Conservation (phyloP, 2,888 invertebrate species). For the Amiota minor region DNA sequence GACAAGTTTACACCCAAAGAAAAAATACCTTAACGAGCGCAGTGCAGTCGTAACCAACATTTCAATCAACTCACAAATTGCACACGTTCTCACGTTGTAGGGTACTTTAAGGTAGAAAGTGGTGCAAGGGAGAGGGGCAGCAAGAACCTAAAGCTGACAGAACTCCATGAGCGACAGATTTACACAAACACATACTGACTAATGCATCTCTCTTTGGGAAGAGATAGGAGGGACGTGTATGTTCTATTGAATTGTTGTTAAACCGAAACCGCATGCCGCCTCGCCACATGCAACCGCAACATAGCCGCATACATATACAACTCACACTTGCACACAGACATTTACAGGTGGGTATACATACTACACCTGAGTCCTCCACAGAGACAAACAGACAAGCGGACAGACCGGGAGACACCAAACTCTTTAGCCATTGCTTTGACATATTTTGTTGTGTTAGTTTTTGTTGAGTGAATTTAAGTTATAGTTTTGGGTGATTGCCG, state of each 20-base stretch:
- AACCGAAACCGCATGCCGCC: slow-evolving; percentile 47
- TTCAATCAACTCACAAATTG: slow-evolving; percentile 28
- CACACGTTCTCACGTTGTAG: not conserved
- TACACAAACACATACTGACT: not conserved
- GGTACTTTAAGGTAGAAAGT: too few species aligned
- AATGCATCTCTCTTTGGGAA: not conserved
- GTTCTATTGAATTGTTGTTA: slow-evolving; percentile 43
- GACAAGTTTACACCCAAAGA: not conserved
- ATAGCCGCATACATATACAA: slow-evolving; percentile 51
- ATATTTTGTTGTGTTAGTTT: slow-evolving; percentile 43
- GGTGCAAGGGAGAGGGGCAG: not conserved
- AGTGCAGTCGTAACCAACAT: not conserved
- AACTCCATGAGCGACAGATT: not conserved
- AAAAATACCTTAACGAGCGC: not conserved
- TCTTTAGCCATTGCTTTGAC: slow-evolving; percentile 46
- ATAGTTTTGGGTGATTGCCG: not conserved
- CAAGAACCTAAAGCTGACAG: slow-evolving; percentile 16
- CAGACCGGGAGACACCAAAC: not conserved
- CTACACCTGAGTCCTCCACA: slow-evolving; percentile 12
- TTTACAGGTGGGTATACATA: not conserved
- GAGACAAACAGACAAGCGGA: not conserved
- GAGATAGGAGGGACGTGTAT: not conserved
- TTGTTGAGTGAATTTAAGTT: slow-evolving; percentile 22
- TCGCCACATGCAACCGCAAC: slow-evolving; percentile 55
- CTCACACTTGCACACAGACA: not conserved